Evolutionary conservation across 2,888 invertebrate genomes (phyloP).

Genomic region (Malthinus seriepunctatus): DNA sequence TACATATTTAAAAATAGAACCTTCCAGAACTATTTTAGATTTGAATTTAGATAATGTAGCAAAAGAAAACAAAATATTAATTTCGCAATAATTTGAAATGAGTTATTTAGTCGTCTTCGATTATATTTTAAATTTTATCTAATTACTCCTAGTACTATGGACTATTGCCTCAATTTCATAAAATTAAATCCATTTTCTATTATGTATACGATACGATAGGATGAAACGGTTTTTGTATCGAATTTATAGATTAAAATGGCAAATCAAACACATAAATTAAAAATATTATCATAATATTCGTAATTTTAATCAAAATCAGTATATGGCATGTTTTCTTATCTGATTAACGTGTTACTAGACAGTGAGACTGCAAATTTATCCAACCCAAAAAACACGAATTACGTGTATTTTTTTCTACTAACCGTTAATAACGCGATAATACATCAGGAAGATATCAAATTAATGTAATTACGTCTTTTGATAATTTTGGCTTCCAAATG

Average conservation of each 20-base stretch:
- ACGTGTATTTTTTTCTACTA: too few species aligned
- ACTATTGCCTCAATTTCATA: too few species aligned
- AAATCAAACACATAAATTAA: not conserved
- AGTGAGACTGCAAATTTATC: not conserved
- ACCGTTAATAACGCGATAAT: too few species aligned
- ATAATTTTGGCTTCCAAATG: too few species aligned
- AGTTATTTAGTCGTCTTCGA: constrained; percentile 4
- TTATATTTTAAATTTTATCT: not conserved
- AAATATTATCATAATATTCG: not conserved
- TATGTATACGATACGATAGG: too few species aligned
- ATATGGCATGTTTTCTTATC: not conserved
- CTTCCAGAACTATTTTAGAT: constrained; percentile 14
- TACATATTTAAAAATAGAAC: constrained; percentile 15
- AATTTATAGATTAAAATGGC: too few species aligned
- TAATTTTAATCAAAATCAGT: not conserved
- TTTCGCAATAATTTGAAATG: not conserved
- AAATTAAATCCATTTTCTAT: too few species aligned
- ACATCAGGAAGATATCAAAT: too few species aligned
- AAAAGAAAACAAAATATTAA: not conserved
- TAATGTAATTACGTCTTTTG: too few species aligned
- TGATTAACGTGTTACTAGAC: not conserved
- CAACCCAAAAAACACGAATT: too few species aligned
- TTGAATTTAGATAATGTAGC: constrained; percentile 7
- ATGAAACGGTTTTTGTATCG: too few species aligned
- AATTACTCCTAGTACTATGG: too few species aligned